Evolutionary conservation across 2,797 vertebrate species (phyloP), one percentile per base, ranked within the genome.

Genomic region (Gallinago stenura): DNA sequence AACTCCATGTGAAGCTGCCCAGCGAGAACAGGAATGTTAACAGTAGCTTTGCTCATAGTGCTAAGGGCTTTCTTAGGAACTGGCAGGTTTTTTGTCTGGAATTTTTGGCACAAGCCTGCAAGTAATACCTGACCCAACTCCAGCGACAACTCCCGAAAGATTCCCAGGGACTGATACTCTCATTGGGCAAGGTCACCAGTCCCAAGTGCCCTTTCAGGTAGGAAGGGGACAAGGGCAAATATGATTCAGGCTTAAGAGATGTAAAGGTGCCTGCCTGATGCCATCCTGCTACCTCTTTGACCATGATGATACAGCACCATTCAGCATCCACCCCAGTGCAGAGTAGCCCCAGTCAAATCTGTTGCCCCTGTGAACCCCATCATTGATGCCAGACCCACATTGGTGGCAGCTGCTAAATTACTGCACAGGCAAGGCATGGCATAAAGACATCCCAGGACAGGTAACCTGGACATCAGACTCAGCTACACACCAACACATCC

Each of bases 261-360:
- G 15, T 25, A 31, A 51, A 87, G 8, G 3, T 25, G 13, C 12
- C 26, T 72, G 15, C 62, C 39, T 43, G 73, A 66, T 6, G 5
- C 25, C 37, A 85, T 25, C 20, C 70, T 82, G 35, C 70, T 73
- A 5, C 31, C 12, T 2, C 48, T 87, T 26, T 56, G 46, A 80
- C 8, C 10, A 19, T 15, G 15, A 7, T 6, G 3, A 60, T 12
- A n/a, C 1, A 0, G 41, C 46, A 58, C 3, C 25, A 12, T 4
- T 53, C 3, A 1, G 56, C 41, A 73, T 43, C 30, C 30, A 57
- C 15, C 31, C 18, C 2, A 1, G 54, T 68, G 22, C 64, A 83
- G 50, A 43, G n/a, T 53, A 60, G 51, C 30, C 43, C 57, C 41
- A 57, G 51, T 4, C 33, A 35, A 35, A 41, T 7, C 24, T 31